phyloP scores from a whole-genome alignment of 2,888 invertebrate species.

The Ditylenchus weischeri region DNA sequence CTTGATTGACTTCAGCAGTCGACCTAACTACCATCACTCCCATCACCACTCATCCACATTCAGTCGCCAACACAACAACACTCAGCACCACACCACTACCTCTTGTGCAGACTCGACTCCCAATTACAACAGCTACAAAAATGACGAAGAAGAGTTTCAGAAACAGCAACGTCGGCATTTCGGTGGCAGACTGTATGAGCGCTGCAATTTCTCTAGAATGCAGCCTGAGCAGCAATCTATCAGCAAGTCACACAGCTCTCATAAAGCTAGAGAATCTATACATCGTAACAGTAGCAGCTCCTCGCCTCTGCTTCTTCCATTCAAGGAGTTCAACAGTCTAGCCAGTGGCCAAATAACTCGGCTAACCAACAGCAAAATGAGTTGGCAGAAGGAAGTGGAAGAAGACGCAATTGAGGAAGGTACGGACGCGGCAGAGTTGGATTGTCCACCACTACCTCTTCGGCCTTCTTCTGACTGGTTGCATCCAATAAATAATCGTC shows the following conservation, averaged over 20 bases:
- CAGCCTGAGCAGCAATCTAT: neutral
- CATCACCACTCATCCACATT: neutral
- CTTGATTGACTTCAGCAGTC: neutral
- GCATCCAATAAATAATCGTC: neutral
- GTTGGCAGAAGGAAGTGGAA: neutral
- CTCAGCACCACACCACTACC: neutral
- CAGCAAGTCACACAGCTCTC: neutral
- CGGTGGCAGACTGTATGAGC: conserved; percentile 6
- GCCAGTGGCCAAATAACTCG: too few relatives aligned
- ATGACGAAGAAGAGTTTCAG: conserved; percentile 1
- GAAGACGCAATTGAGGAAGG: conserved; percentile 1
- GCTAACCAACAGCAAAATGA: too few relatives aligned
- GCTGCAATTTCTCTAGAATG: conserved; percentile 4
- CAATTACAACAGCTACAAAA: neutral
- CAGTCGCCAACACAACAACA: neutral
- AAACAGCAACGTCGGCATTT: neutral
- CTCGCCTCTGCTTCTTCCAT: too few relatives aligned
- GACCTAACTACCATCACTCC: too few relatives aligned
- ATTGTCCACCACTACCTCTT: neutral
- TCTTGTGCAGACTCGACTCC: neutral
- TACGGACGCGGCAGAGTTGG: conserved; percentile 2
- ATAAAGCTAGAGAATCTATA: neutral
- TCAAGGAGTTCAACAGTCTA: too few relatives aligned
- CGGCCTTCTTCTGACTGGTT: conserved; percentile 1
- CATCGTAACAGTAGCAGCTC: neutral